phyloP scores from a whole-genome alignment of 2,113 vertebrate genomes.

The Pygoscelis adeliae region DNA sequence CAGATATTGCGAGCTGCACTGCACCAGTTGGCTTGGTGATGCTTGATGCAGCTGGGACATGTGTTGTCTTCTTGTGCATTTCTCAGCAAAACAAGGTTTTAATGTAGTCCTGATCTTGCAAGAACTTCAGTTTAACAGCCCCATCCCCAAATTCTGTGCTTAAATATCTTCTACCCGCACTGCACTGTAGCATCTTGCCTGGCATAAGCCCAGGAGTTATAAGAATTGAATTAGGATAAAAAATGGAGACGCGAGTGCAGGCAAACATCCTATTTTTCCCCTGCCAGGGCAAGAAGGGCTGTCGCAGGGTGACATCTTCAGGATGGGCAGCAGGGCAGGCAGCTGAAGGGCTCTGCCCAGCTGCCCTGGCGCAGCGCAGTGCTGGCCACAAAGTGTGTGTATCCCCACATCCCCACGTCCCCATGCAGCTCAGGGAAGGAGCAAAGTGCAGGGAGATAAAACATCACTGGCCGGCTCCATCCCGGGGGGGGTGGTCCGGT shows the following conservation, averaged over 20 bases:
- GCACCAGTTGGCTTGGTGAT: background rate
- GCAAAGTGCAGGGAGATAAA: background rate
- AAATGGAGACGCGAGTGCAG: background rate
- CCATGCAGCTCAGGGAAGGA: background rate
- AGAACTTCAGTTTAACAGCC: background rate
- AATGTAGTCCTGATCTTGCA: background rate
- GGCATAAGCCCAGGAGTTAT: background rate
- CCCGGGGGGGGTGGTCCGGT: no score
- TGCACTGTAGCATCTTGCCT: background rate
- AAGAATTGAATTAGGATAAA: background rate
- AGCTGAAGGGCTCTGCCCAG: background rate
- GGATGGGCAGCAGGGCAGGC: background rate
- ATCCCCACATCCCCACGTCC: rapidly evolving
- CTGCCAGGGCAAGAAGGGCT: background rate
- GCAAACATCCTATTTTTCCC: background rate
- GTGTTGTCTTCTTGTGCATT: background rate
- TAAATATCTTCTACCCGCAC: background rate
- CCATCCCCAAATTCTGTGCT: background rate
- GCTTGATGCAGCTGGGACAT: background rate
- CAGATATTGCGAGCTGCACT: background rate
- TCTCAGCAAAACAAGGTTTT: background rate
- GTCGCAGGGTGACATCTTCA: background rate
- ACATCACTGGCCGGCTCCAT: rapidly evolving
- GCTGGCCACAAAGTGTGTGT: background rate
- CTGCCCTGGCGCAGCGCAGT: rapidly evolving